Base-by-base conservation (phyloP, 2,797 vertebrate species). In the Eidolon dupreanum region DNA sequence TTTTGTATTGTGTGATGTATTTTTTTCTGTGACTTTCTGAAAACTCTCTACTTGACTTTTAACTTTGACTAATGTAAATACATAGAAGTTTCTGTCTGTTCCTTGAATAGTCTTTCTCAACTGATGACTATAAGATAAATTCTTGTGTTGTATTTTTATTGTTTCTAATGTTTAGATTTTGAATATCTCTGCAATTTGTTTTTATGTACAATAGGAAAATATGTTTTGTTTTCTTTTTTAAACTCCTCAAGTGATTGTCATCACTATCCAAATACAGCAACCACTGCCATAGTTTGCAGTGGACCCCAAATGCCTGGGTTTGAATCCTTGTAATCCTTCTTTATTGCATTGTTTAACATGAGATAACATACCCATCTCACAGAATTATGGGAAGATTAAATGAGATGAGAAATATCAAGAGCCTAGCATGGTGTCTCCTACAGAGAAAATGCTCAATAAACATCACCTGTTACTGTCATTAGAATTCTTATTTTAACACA, bases 51-150 rank as follows among this genome's bases (percentile, higher is more conserved):
- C 1, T 84, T 53, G 16, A 79, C 33, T 88, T 90, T 93, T 63
- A 90, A 92, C 5, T 83, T 78, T 74, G 11, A 87, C 65, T 26
- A 82, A 46, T 74, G 4, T 53, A 82, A 55, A 75, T 24, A 75
- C 13, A 75, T 5, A 85, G 53, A n/a, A 17, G 15, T 63, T 84
- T 82, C 70, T 81, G 10, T 89, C n/a, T 88, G 16, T 89, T 88
- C 31, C 51, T 95, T 91, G 74, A 74, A 86, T 89, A 11, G 20
- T 82, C 20, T 79, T 94, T 78, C 16, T 5, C 51, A 88, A 94
- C 11, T 87, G 24, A 55, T 0, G 87, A 74, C 38, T 88, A 94
- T 26, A 10, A 51, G 79, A 61, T 16, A 3, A 70, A 9, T 26
- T 83, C 36, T 61, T 51, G 0, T n/a, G n/a, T 85, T 79, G 59